Evolutionary conservation across 1,140 invertebrate genomes (phyloP), one percentile per base, ranked within the genome.

Genomic region (Cyphomyrmex costatus): DNA sequence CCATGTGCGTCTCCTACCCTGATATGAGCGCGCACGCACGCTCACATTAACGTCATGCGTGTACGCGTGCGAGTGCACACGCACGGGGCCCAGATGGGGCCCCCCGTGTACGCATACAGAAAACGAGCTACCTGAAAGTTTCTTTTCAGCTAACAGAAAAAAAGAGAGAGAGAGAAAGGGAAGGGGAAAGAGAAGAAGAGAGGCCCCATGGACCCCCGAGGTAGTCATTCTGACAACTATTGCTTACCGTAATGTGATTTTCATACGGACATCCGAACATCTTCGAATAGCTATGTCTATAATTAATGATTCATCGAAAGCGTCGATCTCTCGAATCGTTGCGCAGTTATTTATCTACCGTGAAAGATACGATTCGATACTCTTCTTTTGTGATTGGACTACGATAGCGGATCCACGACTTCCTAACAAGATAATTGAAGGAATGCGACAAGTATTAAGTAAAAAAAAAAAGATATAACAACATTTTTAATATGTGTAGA

Each of bases 171-270:
- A 53, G 71, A 56, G n/a, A 60, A 14, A 27, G n/a, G 46, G 58
- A 56, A 8, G 53, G 33, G 19, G 14, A 21, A 8, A 63, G 7
- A 63, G 21, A 24, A 56, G 27, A 61, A 21, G 36, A 58, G 74
- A 42, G 51, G 6, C 30, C 33, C 58, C 2, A 36, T 58, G 61
- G 73, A 71, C 24, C 19, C 78, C 21, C 19, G 56, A 71, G 46
- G 86, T 66, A 78, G 76, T 71, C 61, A 51, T 14, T 85, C 79
- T 91, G 92, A 92, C 90, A 91, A 90, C 84, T 93, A 93, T 91
- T 91, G 92, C 91, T 93, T 92, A 92, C 92, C 89, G 91, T 95
- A 94, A 95, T 95, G 91, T 87, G 91, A 94, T 93, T 95, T 94
- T 94, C 91, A 94, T 95, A 83, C 78, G 82, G 73, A 86, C 78